phyloP scores from a whole-genome alignment of 2,888 invertebrate genomes.

The Drosophila longiperda region DNA sequence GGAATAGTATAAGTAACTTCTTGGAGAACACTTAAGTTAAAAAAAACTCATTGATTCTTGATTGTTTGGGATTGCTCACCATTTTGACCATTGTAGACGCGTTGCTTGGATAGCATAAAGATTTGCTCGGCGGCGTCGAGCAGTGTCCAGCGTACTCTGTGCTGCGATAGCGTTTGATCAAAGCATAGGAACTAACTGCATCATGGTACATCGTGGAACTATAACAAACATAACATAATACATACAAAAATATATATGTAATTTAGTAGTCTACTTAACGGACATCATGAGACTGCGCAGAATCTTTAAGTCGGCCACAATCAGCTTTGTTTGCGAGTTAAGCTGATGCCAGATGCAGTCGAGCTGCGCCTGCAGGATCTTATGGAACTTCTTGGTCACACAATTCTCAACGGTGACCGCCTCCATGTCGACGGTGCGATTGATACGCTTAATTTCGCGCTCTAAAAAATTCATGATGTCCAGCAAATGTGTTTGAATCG shows the following conservation, averaged over 20 bases:
- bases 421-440: slow-evolving; percentile 90
- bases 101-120: slow-evolving; percentile 90
- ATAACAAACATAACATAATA: slow-evolving; percentile 26
- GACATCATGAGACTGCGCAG: slow-evolving; percentile 93
- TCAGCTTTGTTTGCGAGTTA: slow-evolving; percentile 93
- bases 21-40: not conserved
- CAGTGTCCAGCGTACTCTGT: slow-evolving; percentile 96
- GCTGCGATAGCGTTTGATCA: slow-evolving; percentile 90
- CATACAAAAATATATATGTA: no score
- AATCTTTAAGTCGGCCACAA: slow-evolving; percentile 95
- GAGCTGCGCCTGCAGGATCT: slow-evolving; percentile 93
- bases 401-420: slow-evolving; percentile 98
- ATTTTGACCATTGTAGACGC: slow-evolving; percentile 91
- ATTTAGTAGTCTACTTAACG: slow-evolving; percentile 76
- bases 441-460: slow-evolving; percentile 94
- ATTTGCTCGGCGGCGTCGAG: slow-evolving; percentile 94
- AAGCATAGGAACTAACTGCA: slow-evolving; percentile 93
- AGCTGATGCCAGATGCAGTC: slow-evolving; percentile 98
- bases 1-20: not conserved
- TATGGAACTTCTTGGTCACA: slow-evolving; percentile 95
- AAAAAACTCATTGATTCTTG: not conserved
- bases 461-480: slow-evolving; percentile 97
- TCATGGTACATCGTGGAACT: slow-evolving; percentile 95
- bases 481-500: slow-evolving; percentile 94
- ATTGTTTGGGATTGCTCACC: slow-evolving; percentile 65